A percentile compares a stretch with the other conserved stretches of the same genome.
phyloP scores from a whole-genome alignment of 1,140 invertebrate genomes.

The Lamellibrachia luymesi region DNA sequence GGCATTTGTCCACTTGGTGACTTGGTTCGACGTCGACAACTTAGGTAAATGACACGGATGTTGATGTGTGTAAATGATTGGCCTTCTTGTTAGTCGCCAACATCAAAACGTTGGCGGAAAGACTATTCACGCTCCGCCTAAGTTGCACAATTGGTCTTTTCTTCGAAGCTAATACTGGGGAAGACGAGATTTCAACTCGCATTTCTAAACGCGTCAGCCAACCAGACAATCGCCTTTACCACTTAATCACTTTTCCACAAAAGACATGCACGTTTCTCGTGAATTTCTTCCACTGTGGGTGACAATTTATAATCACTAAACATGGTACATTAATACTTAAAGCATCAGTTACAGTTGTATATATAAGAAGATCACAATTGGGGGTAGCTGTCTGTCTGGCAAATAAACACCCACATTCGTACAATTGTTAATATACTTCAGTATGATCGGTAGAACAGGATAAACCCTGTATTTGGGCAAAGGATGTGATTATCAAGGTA shows the following conservation, averaged over 20 bases:
- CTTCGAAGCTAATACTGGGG: background rate
- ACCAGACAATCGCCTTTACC: background rate
- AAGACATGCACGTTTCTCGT: no score
- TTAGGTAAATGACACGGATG: background rate
- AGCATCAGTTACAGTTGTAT: no score
- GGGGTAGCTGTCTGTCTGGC: no score
- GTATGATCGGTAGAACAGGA: no score
- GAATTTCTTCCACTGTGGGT: no score
- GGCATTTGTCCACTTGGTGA: background rate
- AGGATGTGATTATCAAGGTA: no score
- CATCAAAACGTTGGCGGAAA: background rate
- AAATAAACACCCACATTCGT: no score
- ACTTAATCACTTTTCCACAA: background rate
- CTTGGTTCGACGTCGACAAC: background rate
- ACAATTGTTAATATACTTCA: no score
- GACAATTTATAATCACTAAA: no score
- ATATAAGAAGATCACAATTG: no score
- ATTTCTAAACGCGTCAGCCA: background rate
- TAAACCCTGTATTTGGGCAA: no score
- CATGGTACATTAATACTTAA: no score
- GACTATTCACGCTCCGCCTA: background rate
- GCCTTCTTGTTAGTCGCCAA: background rate
- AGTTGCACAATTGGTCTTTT: background rate
- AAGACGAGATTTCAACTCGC: background rate
- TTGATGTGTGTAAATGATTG: background rate